A percentile compares a stretch with the other conserved stretches of the same genome.
These are phyloP conservation scores for Streblospio benedicti DNA, from an alignment of 1,140 invertebrate genomes.

Conservation along the genomic window DNA sequence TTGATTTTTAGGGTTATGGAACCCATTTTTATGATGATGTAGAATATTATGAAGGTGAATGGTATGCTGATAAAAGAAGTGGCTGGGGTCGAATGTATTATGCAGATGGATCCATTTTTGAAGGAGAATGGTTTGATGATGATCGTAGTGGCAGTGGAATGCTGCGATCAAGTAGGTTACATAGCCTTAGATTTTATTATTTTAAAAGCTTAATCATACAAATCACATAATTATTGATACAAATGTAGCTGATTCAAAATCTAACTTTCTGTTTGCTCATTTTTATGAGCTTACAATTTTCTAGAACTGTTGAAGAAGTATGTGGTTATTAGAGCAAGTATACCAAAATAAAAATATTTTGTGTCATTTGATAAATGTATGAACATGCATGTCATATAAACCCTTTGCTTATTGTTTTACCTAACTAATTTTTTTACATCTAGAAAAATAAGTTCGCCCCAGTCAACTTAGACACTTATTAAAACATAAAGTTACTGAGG, in stretches of 20 bases:
- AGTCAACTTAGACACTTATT: too few relatives aligned
- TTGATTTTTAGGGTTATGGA: slow-evolving; percentile 46
- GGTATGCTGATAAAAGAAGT: slow-evolving; percentile 44
- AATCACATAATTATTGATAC: background rate
- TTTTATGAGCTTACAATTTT: background rate
- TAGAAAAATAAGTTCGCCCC: too few relatives aligned
- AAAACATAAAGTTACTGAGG: too few relatives aligned
- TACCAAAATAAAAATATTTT: too few relatives aligned
- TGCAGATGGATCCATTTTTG: slow-evolving; percentile 46
- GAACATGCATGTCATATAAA: too few relatives aligned
- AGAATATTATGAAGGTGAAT: slow-evolving; percentile 49
- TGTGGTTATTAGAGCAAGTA: too few relatives aligned
- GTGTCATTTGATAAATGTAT: too few relatives aligned
- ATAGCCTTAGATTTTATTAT: too few relatives aligned
- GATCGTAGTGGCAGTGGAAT: slow-evolving; percentile 46
- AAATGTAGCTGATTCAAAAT: background rate
- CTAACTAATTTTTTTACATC: too few relatives aligned
- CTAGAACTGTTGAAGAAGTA: too few relatives aligned
- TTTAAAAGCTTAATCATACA: background rate
- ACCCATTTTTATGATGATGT: slow-evolving; percentile 42
- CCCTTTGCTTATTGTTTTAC: too few relatives aligned
- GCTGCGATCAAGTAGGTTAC: slow-evolving; percentile 40
- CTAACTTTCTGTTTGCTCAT: background rate
- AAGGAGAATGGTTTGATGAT: slow-evolving; percentile 49
- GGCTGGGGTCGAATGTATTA: slow-evolving; percentile 49